Base-by-base conservation (phyloP, 2,888 invertebrate genomes). In the Aporophyla nigra region DNA sequence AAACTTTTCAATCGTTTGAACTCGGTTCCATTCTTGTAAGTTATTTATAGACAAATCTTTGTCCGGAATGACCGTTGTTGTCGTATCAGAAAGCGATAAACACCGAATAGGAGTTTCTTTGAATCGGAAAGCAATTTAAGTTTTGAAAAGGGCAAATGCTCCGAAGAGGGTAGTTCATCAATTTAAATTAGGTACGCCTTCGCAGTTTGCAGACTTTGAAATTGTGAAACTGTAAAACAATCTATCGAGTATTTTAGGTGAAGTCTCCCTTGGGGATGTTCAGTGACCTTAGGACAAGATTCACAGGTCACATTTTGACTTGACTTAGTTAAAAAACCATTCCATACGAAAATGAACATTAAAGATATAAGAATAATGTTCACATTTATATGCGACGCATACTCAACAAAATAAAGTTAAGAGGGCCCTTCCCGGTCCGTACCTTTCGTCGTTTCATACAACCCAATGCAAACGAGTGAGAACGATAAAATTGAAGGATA, bases 91-190 rank as follows among this genome's bases (percentile, higher is more conserved):
- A 78, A 74, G 33, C 71, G 49, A 40, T 85, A 54, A 78, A 76
- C 65, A 74, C 10, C 21, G 43, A 51, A 21, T 54, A 27, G 27
- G 46, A 19, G 40, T 76, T 87, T 82, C 73, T 71, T 62, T 12
- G 85, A 74, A 75, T 76, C 68, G n/a, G 49, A 76, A 76, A 77
- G 16, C 62, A 69, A 75, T 82, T 82, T 76, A 68, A 70, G 54
- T 76, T 33, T 82, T 71, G 59, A 66, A 72, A 72, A 73, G 46
- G 72, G 73, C 59, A 68, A 61, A 58, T 62, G 78, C 53, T 63
- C 49, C n/a, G 49, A 74, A 71, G 51, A 65, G 53, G 65, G 24
- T 67, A 61, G 63, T 70, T 53, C 69, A 66, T 76, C 27, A 72
- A 85, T 82, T 76, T 71, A 66, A 81, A 76, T 85, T 67, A n/a